Conservation (phyloP, 2,797 vertebrate species). For the Acipenser oxyrinchus region DNA sequence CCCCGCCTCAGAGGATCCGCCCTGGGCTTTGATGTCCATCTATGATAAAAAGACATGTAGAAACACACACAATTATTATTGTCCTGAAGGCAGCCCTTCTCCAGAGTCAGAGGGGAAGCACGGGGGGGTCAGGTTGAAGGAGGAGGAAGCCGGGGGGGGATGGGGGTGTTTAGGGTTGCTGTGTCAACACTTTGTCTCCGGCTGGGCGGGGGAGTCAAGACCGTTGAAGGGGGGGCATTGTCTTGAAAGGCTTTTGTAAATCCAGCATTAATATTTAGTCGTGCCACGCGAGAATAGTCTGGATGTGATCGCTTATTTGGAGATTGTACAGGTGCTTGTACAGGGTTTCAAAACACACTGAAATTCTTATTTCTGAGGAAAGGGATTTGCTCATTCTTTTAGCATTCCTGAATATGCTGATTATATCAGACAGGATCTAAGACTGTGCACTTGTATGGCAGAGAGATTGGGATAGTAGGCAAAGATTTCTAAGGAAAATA, state of each 20-base stretch:
- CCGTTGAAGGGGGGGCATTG: constrained; percentile 33
- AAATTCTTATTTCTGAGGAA: too few species aligned
- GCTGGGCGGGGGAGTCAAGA: constrained; percentile 30
- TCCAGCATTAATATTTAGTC: constrained; percentile 33
- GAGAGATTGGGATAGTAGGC: too few species aligned
- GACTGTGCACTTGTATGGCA: too few species aligned
- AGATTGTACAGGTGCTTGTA: too few species aligned
- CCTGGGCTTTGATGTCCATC: background rate
- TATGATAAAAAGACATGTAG: background rate
- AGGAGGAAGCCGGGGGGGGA: constrained; percentile 45
- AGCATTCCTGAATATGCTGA: too few species aligned
- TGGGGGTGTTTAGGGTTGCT: constrained; percentile 31
- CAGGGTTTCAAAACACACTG: too few species aligned
- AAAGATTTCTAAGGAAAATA: too few species aligned
- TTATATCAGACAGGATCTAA: too few species aligned
- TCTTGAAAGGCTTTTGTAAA: constrained; percentile 42
- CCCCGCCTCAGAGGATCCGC: constrained; percentile 5
- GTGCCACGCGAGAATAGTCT: background rate
- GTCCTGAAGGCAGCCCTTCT: background rate
- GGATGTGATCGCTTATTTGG: too few species aligned
- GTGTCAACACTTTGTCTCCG: constrained; percentile 48
- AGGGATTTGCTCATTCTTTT: too few species aligned
- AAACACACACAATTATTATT: background rate
- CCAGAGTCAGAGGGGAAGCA: background rate
- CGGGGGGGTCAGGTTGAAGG: constrained; percentile 23